Base-by-base conservation (phyloP, 2,113 vertebrate genomes). In the Sinocyclocheilus maitianheensis region DNA sequence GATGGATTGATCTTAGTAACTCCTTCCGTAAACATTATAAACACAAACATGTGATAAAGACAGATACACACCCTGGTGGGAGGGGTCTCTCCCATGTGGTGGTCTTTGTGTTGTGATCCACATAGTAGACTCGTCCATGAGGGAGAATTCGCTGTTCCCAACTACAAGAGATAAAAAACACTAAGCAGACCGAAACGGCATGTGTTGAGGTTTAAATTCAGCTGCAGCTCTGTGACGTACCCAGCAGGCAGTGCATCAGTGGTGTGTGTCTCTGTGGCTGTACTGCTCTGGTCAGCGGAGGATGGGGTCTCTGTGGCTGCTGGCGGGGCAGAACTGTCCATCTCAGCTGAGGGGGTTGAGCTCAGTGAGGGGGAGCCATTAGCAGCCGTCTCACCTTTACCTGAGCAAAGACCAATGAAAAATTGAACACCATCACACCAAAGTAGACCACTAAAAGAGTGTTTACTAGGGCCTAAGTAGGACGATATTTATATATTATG, bases 41-140 rank as follows among this genome's bases (percentile, higher is more conserved):
- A 16, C 26, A 51, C 51, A 79, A 51, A 11, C 5, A 53, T 14
- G 34, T 62, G 24, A 53, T 53, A 83, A 34, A 58, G 34, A 26
- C 26, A 60, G 30, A 55, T 22, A 86, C 95, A 91, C 94, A 99
- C 98, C 98, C 98, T 0, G 97, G 96, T 24, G 98, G 98, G 89
- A 99, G 97, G 1, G 98, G 98, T 87, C 98, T 95, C 92, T 99
- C 98, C 98, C 98, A 99, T 63, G 98, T 99, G 76, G 98, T 99
- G 88, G 97, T 99, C 94, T 99, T 99, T 90, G 97, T 99, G 93
- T 99, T 99, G 93, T 99, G 98, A 92, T 99, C 98, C 1, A 99
- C 98, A 79, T 99, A 99, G 92, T 99, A 99, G 79, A 99, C 96
- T 87, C 98, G 94, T 30, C 98, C 97, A 9, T 97, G 98, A 22